These are phyloP conservation scores for Selene dorsalis DNA, from an alignment of 2,797 vertebrate species.

Conservation along the genomic window DNA sequence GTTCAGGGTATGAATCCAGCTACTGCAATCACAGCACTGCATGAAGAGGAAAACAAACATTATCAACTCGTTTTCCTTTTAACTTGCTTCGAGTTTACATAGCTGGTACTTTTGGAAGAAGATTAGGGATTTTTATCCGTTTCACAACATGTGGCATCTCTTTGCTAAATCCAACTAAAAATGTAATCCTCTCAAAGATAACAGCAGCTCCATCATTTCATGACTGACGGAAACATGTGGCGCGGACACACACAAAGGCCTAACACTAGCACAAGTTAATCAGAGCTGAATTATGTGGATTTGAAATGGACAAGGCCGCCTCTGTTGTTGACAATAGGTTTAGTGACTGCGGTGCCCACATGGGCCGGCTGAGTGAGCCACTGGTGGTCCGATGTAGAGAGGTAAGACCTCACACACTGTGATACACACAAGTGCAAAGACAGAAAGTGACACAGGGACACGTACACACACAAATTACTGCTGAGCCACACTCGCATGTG, in stretches of 20 bases:
- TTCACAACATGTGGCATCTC: not conserved
- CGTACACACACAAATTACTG: not conserved
- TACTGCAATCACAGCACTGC: not conserved
- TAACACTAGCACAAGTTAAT: not conserved
- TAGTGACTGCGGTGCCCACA: slow-evolving; percentile 18
- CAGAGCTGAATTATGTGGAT: slow-evolving; percentile 19
- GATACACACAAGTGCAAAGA: not conserved
- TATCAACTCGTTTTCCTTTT: not conserved
- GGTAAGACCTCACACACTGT: slow-evolving; percentile 44
- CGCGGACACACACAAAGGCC: not conserved
- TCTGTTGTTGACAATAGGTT: slow-evolving; percentile 19
- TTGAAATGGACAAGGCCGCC: not conserved
- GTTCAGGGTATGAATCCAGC: not conserved
- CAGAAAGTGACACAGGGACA: not conserved
- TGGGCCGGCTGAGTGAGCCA: slow-evolving; percentile 4
- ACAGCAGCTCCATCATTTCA: not conserved
- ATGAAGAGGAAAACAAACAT: not conserved
- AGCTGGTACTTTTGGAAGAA: not conserved
- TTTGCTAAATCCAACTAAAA: not conserved
- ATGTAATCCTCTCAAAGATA: not conserved
- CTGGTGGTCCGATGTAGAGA: slow-evolving; percentile 19
- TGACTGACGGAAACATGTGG: not conserved
- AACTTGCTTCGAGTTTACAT: not conserved
- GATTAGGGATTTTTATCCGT: too few relatives aligned
- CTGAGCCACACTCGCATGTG: not conserved